phyloP scores from a whole-genome alignment of 92 coral and sea anemone species.

The Porites cylindrica region DNA sequence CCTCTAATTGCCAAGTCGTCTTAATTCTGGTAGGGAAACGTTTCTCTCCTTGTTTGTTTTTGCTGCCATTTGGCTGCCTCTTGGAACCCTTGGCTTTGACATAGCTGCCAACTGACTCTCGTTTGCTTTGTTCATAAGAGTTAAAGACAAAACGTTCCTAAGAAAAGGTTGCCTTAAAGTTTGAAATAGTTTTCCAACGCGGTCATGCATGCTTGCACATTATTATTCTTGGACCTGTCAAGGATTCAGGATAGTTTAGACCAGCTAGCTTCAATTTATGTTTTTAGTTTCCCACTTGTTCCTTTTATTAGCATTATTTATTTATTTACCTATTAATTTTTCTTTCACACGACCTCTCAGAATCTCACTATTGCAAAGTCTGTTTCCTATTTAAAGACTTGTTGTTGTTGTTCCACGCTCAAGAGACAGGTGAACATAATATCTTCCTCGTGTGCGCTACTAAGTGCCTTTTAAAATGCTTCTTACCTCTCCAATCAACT shows the following conservation, averaged over 20 bases:
- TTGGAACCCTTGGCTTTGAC: constrained; percentile 8
- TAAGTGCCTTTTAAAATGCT: background rate
- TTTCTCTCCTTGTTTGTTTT: constrained; percentile 8
- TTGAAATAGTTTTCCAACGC: constrained; percentile 49
- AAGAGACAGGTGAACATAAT: too few relatives aligned
- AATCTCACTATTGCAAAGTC: too few relatives aligned
- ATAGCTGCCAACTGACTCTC: constrained; percentile 31
- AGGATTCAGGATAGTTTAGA: too few relatives aligned
- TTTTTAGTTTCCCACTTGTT: too few relatives aligned
- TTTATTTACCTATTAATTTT: too few relatives aligned
- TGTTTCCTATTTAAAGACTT: too few relatives aligned
- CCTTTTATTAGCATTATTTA: too few relatives aligned
- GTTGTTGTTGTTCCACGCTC: too few relatives aligned
- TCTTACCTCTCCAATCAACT: too few relatives aligned
- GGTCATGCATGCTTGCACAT: constrained; percentile 11
- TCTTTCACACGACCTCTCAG: too few relatives aligned
- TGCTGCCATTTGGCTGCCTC: constrained; percentile 7
- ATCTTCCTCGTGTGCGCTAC: too few relatives aligned
- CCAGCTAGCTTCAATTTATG: too few relatives aligned
- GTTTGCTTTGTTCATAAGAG: constrained; percentile 7
- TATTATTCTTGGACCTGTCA: background rate
- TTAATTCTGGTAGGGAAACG: background rate
- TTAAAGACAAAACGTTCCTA: constrained; percentile 42
- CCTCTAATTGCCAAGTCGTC: background rate
- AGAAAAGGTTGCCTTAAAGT: constrained; percentile 52